Evolutionary conservation across 2,113 vertebrate species (phyloP).

Genomic region (Oncorhynchus mykiss): DNA sequence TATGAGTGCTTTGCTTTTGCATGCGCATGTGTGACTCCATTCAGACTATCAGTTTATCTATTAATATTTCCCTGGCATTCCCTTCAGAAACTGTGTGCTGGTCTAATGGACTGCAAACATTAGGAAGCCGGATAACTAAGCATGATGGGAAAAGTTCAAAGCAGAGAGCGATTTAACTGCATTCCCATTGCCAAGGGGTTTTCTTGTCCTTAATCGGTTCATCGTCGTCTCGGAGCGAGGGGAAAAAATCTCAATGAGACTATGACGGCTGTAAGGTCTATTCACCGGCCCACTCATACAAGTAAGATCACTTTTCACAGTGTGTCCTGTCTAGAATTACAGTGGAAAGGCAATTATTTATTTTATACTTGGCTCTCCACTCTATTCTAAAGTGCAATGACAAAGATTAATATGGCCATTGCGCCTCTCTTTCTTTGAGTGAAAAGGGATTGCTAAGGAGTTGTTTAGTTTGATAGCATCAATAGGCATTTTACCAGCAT

Average conservation of each 20-base stretch:
- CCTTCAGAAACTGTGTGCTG: background rate
- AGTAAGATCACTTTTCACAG: background rate
- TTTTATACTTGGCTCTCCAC: no score
- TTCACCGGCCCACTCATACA: background rate
- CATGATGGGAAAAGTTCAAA: background rate
- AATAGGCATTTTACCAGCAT: no score
- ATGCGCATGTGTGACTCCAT: slow-evolving; percentile 15
- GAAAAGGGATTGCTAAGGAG: no score
- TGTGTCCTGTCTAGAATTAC: no score
- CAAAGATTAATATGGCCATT: no score
- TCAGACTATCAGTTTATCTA: slow-evolving; percentile 12
- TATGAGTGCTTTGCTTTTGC: background rate
- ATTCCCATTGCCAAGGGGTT: background rate
- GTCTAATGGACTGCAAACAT: slow-evolving; percentile 8
- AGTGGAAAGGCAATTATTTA: no score
- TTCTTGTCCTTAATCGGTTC: background rate
- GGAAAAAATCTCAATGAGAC: background rate
- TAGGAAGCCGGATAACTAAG: slow-evolving; percentile 6
- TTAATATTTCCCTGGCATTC: slow-evolving; percentile 3
- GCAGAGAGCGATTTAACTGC: background rate
- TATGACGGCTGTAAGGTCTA: background rate
- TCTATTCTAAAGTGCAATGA: no score
- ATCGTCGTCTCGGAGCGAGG: no score
- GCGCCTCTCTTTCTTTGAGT: no score
- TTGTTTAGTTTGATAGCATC: no score